Evolutionary conservation across 1,140 invertebrate species (phyloP), one percentile per base, ranked within the genome.

Genomic region (Conus betulinus): DNA sequence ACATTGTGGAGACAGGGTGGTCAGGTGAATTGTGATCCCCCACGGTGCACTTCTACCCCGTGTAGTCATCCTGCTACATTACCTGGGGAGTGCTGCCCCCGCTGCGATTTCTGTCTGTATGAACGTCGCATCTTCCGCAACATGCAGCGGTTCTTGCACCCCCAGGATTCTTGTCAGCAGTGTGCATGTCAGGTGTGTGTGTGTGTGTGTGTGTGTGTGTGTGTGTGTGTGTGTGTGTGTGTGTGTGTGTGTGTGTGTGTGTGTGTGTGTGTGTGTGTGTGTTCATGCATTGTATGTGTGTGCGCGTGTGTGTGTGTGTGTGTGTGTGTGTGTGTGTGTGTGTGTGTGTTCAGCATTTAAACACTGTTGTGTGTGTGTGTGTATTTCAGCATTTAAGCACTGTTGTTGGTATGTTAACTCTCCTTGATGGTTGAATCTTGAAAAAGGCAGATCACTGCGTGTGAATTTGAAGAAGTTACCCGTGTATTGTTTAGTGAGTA

Each of bases 81-180:
- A 23, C 91, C 92, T 10, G 92, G 91, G 11, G 90, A 93, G 78
- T 95, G 94, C 78, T 95, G 94, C 88, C 92, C 94, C 6, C 90
- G 91, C 7, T 95, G 94, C 89, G 88, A 90, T 25, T 92, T 93
- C 90, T 95, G 94, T 89, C 87, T 91, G 71, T 90, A 92, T 78
- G 92, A 94, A 63, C 89, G 89, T 5, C 87, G 91, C n/a, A 91
- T 92, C 13, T 93, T 93, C 86, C 89, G 91, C 25, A 93, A 94
- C 89, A 91, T 92, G 76, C 91, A 94, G 85, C 90, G 85, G 3
- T 94, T 94, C 84, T 87, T 91, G 17, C 89, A 92, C 74, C 92
- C 93, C 10, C 84, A 53, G 23, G 87, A 89, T 52, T 27, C 89
- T 55, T 92, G 91, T 83, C 82, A 89, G 84, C 76, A 90, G 53